Evolutionary conservation across 2,797 vertebrate species (phyloP), one percentile per base, ranked within the genome.

Genomic region (Megalops cyprinoides): DNA sequence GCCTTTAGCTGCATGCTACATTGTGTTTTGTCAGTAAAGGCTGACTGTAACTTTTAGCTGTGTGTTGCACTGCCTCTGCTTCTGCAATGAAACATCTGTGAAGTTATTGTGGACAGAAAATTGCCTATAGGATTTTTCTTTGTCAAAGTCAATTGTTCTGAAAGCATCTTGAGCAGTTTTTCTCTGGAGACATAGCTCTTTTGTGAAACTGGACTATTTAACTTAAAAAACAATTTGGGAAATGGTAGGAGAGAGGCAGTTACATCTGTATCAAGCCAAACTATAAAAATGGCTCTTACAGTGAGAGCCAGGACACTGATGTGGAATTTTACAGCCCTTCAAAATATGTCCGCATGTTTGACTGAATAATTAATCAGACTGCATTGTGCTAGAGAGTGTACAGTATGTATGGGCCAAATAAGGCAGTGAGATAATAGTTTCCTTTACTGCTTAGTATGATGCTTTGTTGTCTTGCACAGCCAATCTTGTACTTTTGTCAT

Each of bases 291-390:
- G 34, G 37, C 18, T 69, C 15, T 14, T 23, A 20, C 31, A 20
- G 67, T 9, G 8, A n/a, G 23, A n/a, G 23, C 44, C 67, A 71
- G 44, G 44, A n/a, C 39, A 39, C 39, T 71, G 67, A 44, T n/a
- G 67, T 23, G 31, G 18, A 39, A 25, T 25, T 71, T 10, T 74
- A 44, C 73, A 74, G 20, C 42, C 25, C 49, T 49, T 74, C 44
- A 31, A 49, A 74, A 74, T 31, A 51, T 74, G 44, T 49, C 20
- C 49, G 73, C 18, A 9, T 31, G 73, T 51, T 74, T 1, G 73
- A 31, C 49, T 74, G 44, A 74, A 74, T 74, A 49, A 74, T 74
- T 74, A 49, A 74, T 74, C 46, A 74, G 46, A 51, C 48, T 20
- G 65, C 8, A 23, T 14, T 39, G 3, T 73, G 69, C 39, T 20